phyloP scores from a whole-genome alignment of 2,113 vertebrate species.

The Eurypyga helias region DNA sequence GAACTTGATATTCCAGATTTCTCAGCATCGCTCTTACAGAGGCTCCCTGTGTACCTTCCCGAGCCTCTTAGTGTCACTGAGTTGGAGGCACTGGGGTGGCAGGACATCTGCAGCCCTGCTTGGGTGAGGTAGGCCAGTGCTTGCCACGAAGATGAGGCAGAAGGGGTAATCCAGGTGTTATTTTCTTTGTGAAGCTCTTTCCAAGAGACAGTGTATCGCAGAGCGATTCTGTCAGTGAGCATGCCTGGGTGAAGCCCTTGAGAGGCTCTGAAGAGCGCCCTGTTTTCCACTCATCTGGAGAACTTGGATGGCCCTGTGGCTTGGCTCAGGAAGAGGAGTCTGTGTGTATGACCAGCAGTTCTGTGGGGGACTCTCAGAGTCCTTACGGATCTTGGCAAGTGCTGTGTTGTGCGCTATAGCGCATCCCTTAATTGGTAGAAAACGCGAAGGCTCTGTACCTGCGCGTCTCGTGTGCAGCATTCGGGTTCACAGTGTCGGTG shows the following conservation, averaged over 20 bases:
- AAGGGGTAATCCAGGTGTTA: neutral
- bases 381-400: neutral
- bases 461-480: neutral
- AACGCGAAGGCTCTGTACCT: neutral
- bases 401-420: neutral
- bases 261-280: neutral
- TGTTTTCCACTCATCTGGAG: neutral
- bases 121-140: neutral
- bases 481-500: neutral
- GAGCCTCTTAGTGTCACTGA: neutral
- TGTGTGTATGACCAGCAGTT: neutral
- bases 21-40: neutral
- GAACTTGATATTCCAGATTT: neutral
- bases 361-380: neutral
- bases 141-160: fast-evolving
- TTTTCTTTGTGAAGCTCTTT: neutral
- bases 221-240: neutral
- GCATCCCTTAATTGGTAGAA: neutral
- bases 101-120: neutral
- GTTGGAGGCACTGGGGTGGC: neutral
- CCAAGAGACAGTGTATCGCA: neutral
- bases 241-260: neutral
- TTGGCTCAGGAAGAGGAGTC: neutral
- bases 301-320: neutral
- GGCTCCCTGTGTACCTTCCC: neutral